Evolutionary conservation across 2,888 invertebrate genomes (phyloP), one percentile per base, ranked within the genome.

Genomic region (Andrena trimmerana): DNA sequence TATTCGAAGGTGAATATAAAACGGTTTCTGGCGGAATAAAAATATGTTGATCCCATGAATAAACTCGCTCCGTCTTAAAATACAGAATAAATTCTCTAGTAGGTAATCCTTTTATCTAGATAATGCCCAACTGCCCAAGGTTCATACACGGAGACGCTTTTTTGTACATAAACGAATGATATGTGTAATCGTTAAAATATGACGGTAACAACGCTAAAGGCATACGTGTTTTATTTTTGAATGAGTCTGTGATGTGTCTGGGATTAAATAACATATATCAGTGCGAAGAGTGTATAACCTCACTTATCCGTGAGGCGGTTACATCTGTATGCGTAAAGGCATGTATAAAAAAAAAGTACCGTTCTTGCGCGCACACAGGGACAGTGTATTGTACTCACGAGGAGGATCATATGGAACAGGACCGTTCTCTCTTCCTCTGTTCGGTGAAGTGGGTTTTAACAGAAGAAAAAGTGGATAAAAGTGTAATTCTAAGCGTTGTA

Each of bases 211-310:
- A 90, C 90, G 92, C 91, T 92, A 90, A 91, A 68, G 90, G 91
- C 92, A 93, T 92, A 92, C 86, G 90, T 92, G 93, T 93, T 93
- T 93, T 93, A 93, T 93, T 93, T 57, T 93, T 84, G 93, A 91
- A 92, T 92, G 91, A 90, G 88, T 92, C 92, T 90, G 90, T 90
- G 91, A 91, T 87, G 91, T 88, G 89, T 90, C 69, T 86, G 81
- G 80, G 69, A 89, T 83, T 88, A 79, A 31, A 81, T 83, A 78
- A 71, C 76, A 81, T 82, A 70, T 77, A 79, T 75, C 82, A 85
- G 86, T 86, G 87, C 81, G 81, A 82, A 67, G 62, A 76, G 50
- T 70, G 50, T 67, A 73, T 79, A 85, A 77, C 75, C 60, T 77
- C 65, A 69, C 78, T 50, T 78, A 13, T 71, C 29, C 69, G 57